Evolutionary conservation across 2,797 vertebrate genomes (phyloP).

Genomic region (Ctenochaetus hawaiiensis): DNA sequence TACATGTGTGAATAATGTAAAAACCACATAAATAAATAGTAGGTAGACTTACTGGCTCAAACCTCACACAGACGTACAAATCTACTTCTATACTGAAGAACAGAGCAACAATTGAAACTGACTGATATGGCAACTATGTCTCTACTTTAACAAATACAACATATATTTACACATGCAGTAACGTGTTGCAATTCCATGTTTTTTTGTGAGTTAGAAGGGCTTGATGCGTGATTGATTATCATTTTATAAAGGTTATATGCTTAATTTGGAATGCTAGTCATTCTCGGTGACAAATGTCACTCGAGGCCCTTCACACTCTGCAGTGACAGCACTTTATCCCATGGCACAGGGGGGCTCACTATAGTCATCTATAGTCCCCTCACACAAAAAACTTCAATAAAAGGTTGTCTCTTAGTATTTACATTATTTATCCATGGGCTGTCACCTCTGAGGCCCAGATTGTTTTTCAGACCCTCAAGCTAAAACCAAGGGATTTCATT

Average conservation of each 20-base stretch:
- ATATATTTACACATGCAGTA: slow-evolving; percentile 5
- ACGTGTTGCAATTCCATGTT: slow-evolving; percentile 22
- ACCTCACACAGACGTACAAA: neutral
- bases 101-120: neutral
- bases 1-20: slow-evolving; percentile 28
- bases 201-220: slow-evolving; percentile 25
- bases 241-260: slow-evolving; percentile 73
- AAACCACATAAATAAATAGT: neutral
- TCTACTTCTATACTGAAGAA: slow-evolving; percentile 8
- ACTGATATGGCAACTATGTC: neutral
- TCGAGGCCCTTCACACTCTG: slow-evolving; percentile 49
- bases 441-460: slow-evolving; percentile 81
- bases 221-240: slow-evolving; percentile 63
- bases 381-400: slow-evolving; percentile 80
- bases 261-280: slow-evolving; percentile 70
- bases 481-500: slow-evolving; percentile 75
- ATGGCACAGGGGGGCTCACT: slow-evolving; percentile 41
- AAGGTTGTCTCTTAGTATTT: slow-evolving; percentile 80
- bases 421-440: slow-evolving; percentile 85
- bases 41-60: slow-evolving; percentile 10
- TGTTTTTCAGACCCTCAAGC: slow-evolving; percentile 78
- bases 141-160: slow-evolving; percentile 34
- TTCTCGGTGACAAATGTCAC: slow-evolving; percentile 71
- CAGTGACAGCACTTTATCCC: slow-evolving; percentile 62
- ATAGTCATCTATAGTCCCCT: slow-evolving; percentile 63